These are phyloP conservation scores for Adrianichthys oophorus DNA, from an alignment of 2,797 vertebrate species.

Conservation along the genomic window DNA sequence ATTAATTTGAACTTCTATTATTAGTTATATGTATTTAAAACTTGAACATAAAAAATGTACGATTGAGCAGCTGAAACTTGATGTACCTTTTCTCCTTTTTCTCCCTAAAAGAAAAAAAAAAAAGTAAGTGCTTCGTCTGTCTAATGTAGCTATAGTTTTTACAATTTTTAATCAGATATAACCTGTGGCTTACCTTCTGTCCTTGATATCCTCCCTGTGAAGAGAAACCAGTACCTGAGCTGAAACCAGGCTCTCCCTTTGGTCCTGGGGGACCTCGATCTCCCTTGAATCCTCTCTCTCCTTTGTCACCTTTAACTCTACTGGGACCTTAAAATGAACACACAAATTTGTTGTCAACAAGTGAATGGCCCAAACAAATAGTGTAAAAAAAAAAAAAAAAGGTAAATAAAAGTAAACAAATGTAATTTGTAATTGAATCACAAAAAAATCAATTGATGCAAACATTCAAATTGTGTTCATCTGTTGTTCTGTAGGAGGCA, in stretches of 20 bases:
- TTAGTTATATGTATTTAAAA: background rate
- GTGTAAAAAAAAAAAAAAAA: background rate
- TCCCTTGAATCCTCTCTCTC: constrained; percentile 66
- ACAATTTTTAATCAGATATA: background rate
- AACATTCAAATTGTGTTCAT: no score
- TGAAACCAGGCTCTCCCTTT: constrained; percentile 74
- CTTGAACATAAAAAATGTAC: background rate
- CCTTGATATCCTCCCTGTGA: constrained; percentile 54
- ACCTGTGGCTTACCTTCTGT: constrained; percentile 71
- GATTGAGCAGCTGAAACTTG: background rate
- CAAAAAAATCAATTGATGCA: no score
- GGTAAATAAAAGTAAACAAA: no score
- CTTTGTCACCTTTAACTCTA: constrained; percentile 73
- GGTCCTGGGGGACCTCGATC: constrained; percentile 63
- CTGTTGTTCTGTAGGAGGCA: no score
- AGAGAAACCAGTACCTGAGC: constrained; percentile 31
- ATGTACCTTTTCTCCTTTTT: constrained; percentile 76
- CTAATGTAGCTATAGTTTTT: background rate
- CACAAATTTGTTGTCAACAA: background rate
- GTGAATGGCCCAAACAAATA: background rate
- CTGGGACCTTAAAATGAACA: constrained; percentile 14
- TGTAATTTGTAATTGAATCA: no score
- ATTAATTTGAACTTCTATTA: background rate
- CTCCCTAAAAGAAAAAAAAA: constrained; percentile 71
- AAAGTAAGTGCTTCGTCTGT: background rate